Base-by-base conservation (phyloP, 1,140 invertebrate species). In the Linepithema humile region DNA sequence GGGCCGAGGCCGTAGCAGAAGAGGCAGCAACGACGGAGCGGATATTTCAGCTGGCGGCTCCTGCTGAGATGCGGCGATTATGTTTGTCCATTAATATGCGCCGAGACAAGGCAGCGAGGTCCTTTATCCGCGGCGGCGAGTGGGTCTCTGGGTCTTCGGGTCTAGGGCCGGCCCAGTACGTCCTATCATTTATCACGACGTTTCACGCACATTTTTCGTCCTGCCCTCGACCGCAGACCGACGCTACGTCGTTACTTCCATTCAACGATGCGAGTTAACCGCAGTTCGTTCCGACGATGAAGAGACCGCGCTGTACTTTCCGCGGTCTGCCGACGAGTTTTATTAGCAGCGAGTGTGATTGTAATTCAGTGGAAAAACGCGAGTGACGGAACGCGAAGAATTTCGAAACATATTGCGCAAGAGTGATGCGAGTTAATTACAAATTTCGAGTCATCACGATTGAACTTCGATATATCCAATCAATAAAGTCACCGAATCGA, bases 71-170 rank as follows among this genome's bases (percentile, higher is more conserved):
- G 90, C 91, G 89, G 91, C 91, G 92, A 94, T 94, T 94, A 93
- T 91, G 88, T 92, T 93, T 92, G 91, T 92, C 92, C 91, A 94
- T 94, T 94, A 94, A 94, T 94, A 94, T 93, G 91, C 92, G 92
- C 90, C 84, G 89, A 90, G 91, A 92, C 92, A 92, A 93, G 91
- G 90, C 92, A 90, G 91, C 87, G 74, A 62, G 90, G 88, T 90
- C 87, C 88, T 91, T 88, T 90, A 89, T 89, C 86, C 86, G 75
- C 43, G 10, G 43, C 77, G 82, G 86, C 82, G 86, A 91, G 89
- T 93, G 91, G 93, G 93, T 93, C 92, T 92, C 83, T 93, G 89
- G 93, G 93, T 93, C 91, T 94, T 89, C 64, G 87, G 93, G 92
- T 93, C 91, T 93, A 92, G 91, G 90, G 88, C 90, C 88, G 88